Percentiles rank a stretch among this genome's conserved stretches.
phyloP scores from a whole-genome alignment of 92 coral and sea anemone species.

The Pocillopora grandis region DNA sequence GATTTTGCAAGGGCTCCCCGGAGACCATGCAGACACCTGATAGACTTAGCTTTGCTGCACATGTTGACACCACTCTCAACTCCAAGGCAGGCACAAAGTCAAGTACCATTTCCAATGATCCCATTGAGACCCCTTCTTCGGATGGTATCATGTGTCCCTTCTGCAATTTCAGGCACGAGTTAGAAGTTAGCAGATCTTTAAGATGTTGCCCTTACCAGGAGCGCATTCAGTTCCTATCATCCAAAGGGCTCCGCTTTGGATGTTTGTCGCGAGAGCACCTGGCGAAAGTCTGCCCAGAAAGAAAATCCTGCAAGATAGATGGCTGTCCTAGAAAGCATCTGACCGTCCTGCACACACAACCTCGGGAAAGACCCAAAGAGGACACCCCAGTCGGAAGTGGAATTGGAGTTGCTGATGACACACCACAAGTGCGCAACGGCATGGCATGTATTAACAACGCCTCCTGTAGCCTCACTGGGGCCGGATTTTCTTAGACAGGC shows the following conservation, averaged over 20 bases:
- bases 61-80: too few relatives aligned
- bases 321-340: conserved; percentile 43
- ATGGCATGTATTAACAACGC: not conserved
- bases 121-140: too few relatives aligned
- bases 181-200: conserved; percentile 32
- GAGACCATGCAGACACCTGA: too few relatives aligned
- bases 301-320: conserved; percentile 26
- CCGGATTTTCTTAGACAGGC: not conserved
- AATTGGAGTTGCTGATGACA: not conserved
- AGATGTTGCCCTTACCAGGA: conserved; percentile 45
- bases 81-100: too few relatives aligned
- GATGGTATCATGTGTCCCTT: not conserved
- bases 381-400: not conserved
- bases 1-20: too few relatives aligned
- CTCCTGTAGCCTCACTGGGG: not conserved
- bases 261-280: too few relatives aligned
- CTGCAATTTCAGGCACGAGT: conserved; percentile 27
- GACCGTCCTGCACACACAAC: conserved; percentile 39
- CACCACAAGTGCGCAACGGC: not conserved
- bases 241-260: conserved; percentile 10
- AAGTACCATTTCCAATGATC: too few relatives aligned
- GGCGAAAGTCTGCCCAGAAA: too few relatives aligned
- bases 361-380: not conserved
- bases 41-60: too few relatives aligned
- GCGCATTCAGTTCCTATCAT: conserved; percentile 26